Conservation (phyloP, 2,113 vertebrate genomes). For the Sorex fumeus region DNA sequence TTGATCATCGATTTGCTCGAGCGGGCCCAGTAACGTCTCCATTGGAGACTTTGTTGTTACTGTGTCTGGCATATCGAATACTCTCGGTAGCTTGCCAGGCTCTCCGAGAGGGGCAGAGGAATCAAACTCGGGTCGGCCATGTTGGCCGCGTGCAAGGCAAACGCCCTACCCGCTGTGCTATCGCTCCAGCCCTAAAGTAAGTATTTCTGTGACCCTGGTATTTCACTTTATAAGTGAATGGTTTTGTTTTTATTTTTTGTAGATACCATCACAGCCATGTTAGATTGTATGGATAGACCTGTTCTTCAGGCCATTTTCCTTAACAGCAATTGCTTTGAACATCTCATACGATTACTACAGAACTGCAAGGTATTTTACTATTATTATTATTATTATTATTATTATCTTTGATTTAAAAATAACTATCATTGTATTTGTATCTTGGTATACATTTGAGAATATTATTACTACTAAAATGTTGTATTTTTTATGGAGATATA, state of each 20-base stretch:
- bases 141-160: too few relatives aligned
- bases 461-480: background rate
- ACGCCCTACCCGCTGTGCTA: too few relatives aligned
- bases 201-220: slow-evolving; percentile 32
- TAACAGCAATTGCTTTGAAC: slow-evolving; percentile 99
- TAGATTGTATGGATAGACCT: slow-evolving; percentile 97
- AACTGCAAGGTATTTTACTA: slow-evolving; percentile 96
- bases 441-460: slow-evolving; percentile 58
- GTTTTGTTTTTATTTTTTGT: slow-evolving; percentile 82
- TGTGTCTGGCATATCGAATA: too few relatives aligned
- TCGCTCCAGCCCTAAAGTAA: too few relatives aligned
- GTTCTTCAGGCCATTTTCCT: slow-evolving; percentile 99
- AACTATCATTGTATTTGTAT: slow-evolving; percentile 46
- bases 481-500: slow-evolving; percentile 13
- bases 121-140: too few relatives aligned
- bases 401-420: slow-evolving; percentile 44
- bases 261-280: slow-evolving; percentile 99
- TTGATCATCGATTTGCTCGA: too few relatives aligned
- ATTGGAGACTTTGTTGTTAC: too few relatives aligned
- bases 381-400: slow-evolving; percentile 35
- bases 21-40: too few relatives aligned
- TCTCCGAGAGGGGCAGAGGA: too few relatives aligned
- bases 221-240: background rate
- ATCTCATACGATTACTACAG: slow-evolving; percentile 96
- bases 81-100: too few relatives aligned